These are phyloP conservation scores for Hylyphantes graminicola DNA, from an alignment of 1,140 invertebrate species.

Conservation along the genomic window DNA sequence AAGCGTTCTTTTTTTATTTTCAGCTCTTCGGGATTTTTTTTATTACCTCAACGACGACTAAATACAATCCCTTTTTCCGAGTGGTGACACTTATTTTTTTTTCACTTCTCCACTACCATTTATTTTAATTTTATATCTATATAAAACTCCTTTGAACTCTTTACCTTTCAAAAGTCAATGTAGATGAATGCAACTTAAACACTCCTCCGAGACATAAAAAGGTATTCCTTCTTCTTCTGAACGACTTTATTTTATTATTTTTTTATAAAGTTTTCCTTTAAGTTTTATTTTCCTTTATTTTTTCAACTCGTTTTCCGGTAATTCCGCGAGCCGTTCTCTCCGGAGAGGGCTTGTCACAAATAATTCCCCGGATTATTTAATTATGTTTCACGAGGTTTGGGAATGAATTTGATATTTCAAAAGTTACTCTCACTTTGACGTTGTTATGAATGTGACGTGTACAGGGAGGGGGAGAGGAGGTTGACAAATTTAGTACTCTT, in stretches of 20 bases:
- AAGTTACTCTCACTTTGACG: constrained; percentile 55
- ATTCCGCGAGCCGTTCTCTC: not conserved
- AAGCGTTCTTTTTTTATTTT: constrained; percentile 46
- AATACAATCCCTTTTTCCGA: constrained; percentile 60
- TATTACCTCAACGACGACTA: constrained; percentile 49
- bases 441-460: constrained; percentile 59
- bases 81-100: constrained; percentile 54
- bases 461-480: constrained; percentile 27
- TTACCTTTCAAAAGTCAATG: constrained; percentile 60
- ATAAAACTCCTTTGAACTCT: constrained; percentile 41
- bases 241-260: constrained; percentile 13
- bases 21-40: constrained; percentile 41
- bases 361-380: constrained; percentile 60
- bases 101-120: not conserved
- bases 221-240: constrained; percentile 54
- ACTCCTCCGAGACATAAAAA: constrained; percentile 55
- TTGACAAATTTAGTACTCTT: constrained; percentile 41
- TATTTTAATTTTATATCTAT: constrained; percentile 11
- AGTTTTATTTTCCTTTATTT: constrained; percentile 5
- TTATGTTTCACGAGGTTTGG: constrained; percentile 60
- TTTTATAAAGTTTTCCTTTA: not conserved
- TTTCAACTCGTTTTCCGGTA: not conserved
- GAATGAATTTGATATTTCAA: constrained; percentile 61
- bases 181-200: constrained; percentile 61
- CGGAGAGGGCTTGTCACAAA: constrained; percentile 54